Conservation (phyloP, 64 coral and sea anemone species). For the Dendronephthya gigantea region DNA sequence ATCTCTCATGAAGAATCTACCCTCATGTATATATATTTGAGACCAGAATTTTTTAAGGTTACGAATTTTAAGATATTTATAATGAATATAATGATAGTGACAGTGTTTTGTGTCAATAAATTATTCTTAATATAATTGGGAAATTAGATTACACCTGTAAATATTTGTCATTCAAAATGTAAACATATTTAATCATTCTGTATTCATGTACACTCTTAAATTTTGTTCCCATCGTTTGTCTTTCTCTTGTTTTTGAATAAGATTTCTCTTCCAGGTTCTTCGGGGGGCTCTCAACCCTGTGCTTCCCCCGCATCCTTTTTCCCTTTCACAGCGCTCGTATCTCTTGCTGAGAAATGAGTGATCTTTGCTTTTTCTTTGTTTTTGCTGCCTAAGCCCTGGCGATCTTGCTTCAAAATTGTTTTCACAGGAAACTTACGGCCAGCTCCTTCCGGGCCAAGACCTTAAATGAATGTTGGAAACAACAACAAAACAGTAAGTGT, state of each 20-base stretch:
- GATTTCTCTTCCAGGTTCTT: slow-evolving; percentile 28
- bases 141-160: neutral
- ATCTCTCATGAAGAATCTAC: neutral
- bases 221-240: slow-evolving; percentile 71
- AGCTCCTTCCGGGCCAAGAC: slow-evolving; percentile 74
- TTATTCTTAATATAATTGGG: too few species aligned
- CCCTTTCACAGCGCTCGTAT: slow-evolving; percentile 42
- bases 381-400: slow-evolving; percentile 55
- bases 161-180: neutral
- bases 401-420: slow-evolving; percentile 79
- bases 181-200: slow-evolving; percentile 26
- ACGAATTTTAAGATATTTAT: too few species aligned
- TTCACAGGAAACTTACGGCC: slow-evolving; percentile 80
- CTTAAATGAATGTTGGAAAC: slow-evolving; percentile 25
- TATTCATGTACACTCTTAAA: slow-evolving; percentile 88
- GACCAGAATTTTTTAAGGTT: too few species aligned
- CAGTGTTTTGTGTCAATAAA: too few species aligned
- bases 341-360: slow-evolving; percentile 89
- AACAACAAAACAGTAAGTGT: too few species aligned
- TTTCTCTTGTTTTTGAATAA: slow-evolving; percentile 40
- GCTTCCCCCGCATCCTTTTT: slow-evolving; percentile 10
- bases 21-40: too few species aligned
- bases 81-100: too few species aligned
- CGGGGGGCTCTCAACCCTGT: slow-evolving; percentile 11
- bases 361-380: slow-evolving; percentile 45